Base-by-base conservation (phyloP, 2,797 vertebrate species). In the Rhyacichthys aspro region DNA sequence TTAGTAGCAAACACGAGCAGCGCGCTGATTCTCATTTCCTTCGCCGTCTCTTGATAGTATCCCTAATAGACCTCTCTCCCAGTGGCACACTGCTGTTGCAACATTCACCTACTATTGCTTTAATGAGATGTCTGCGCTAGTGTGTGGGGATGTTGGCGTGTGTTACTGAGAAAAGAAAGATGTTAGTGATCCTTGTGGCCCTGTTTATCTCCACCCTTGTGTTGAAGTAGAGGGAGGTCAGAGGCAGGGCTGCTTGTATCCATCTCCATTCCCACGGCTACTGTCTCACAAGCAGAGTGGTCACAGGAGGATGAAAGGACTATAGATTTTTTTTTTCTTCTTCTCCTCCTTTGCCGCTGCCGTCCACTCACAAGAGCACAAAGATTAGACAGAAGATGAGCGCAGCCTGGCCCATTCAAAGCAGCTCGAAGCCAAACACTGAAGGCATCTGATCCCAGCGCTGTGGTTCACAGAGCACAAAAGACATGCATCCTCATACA, bases 251-350 rank as follows among this genome's bases (percentile, higher is more conserved):
- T 80, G 76, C 79, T 44, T 69, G 83, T 69, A 87, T 85, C 85
- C 73, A 74, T 85, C 86, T 87, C 82, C 88, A 88, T 90, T 91
- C 90, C 90, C 89, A 91, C 84, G 78, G 84, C 87, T 86, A 80
- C 85, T 76, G 85, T 91, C 84, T 90, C 87, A 75, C 79, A 82
- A 83, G 85, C 86, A 79, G 83, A 85, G 72, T 85, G 87, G 89
- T 88, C 89, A 88, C 89, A 83, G 73, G 77, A 89, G 86, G 84
- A 90, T 89, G 86, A 88, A 90, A 87, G 86, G 86, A 89, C 77
- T 86, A 87, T 90, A 74, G 89, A 90, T 91, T 90, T 91, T 74
- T 74, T 80, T 78, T 62, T 15, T 36, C 37, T 38, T 46, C 28
- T 43, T n/a, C 70, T 76, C 76, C 72, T 76, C 74, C 72, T 76